Base-by-base conservation (phyloP, 1,140 invertebrate species). In the Trichomalopsis sarcophagae region DNA sequence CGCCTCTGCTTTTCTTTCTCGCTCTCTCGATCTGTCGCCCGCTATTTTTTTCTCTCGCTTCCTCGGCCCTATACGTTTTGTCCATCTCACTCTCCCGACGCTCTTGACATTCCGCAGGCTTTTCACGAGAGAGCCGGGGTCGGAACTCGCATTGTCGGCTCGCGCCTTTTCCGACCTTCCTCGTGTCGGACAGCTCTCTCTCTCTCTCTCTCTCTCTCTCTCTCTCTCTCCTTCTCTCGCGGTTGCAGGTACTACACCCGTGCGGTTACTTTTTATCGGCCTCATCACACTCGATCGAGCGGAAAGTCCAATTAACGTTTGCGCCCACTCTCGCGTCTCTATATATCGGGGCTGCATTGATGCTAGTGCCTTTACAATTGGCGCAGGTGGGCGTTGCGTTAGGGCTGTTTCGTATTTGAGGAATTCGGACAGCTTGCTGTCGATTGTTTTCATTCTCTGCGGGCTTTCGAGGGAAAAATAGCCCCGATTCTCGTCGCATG, bases 91-190 rank as follows among this genome's bases (percentile, higher is more conserved):
- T 76, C 23, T 47, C 75, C 10, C 10, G 50, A 0, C 80, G 80
- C 80, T 81, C 80, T 81, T 83, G 47, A 62, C 71, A 75, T 82
- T 81, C 66, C 80, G 55, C 21, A 69, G 68, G 78, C 2, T 81
- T 82, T 74, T 75, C 81, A 62, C 68, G 55, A 62, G 27, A 27
- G 27, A 27, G 44, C 68, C 27, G 6, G n/a, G 75, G 33, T 73
- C 47, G 14, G 11, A 44, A 33, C 40, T 47, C 80, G 73, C 68
- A 73, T 81, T 73, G 80, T 73, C 66, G 77, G 14, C 77, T 6
- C 33, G 33, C 5, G 33, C 33, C 36, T 44, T 75, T 44, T 23
- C 62, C 69, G 66, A 80, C 62, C 62, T 80, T 47, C 62, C 14
- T 9, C 68, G 68, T 33, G 27, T 6, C 2, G 13, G 2, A n/a